Evolutionary conservation across 2,888 invertebrate species (phyloP).

Genomic region (Augochlorella aurata): DNA sequence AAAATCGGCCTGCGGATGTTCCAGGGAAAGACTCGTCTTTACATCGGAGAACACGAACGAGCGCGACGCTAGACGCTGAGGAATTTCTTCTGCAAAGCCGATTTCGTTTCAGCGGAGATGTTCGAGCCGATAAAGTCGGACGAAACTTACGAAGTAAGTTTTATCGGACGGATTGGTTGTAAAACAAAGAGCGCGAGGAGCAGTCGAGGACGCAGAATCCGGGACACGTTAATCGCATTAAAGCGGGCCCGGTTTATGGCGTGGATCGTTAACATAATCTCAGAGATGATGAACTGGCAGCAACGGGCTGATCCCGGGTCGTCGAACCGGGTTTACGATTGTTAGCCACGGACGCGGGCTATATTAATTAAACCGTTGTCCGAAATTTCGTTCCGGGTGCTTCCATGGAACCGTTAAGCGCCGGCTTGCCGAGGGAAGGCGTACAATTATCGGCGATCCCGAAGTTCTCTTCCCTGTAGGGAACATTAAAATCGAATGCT

Average conservation of each 20-base stretch:
- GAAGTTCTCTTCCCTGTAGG: neutral
- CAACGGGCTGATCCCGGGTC: conserved; percentile 17
- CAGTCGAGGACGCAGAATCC: neutral
- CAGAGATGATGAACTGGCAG: conserved; percentile 4
- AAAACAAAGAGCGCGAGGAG: neutral
- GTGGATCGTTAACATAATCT: conserved; percentile 1
- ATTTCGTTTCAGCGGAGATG: neutral
- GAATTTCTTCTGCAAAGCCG: no score
- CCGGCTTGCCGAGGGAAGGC: conserved; percentile 11
- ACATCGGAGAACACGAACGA: neutral
- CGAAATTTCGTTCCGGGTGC: conserved; percentile 35
- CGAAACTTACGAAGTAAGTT: neutral
- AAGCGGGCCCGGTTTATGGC: neutral
- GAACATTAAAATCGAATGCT: neutral
- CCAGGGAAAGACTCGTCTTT: neutral
- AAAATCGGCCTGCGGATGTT: neutral
- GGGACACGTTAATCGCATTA: conserved; percentile 20
- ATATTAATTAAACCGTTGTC: conserved; percentile 48
- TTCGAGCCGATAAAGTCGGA: neutral
- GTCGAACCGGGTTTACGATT: conserved; percentile 31
- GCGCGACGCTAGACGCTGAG: no score
- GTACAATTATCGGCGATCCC: conserved; percentile 42
- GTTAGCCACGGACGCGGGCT: neutral
- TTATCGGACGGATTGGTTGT: neutral
- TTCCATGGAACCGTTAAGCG: conserved; percentile 44